A percentile compares a stretch with the other conserved stretches of the same genome.
phyloP scores from a whole-genome alignment of 2,797 vertebrate species.

The Brachyrhaphis roseni region DNA sequence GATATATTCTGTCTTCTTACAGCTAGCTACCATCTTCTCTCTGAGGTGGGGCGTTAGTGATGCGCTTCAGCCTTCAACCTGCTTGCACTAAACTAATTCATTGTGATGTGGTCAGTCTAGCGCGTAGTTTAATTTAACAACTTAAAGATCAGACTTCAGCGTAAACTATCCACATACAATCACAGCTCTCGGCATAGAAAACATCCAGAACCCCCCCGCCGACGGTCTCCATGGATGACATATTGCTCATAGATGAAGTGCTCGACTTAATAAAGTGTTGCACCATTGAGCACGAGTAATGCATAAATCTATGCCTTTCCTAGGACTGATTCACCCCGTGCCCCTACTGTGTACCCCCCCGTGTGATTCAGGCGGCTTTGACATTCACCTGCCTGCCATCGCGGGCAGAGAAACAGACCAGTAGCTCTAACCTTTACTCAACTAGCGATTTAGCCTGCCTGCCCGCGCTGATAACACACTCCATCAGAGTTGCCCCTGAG shows the following conservation, averaged over 20 bases:
- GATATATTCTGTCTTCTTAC: background rate
- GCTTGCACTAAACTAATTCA: background rate
- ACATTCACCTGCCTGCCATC: slow-evolving; percentile 72
- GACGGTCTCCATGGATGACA: slow-evolving; percentile 42
- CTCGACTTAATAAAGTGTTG: slow-evolving; percentile 58
- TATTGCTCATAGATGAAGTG: slow-evolving; percentile 51
- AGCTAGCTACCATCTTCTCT: slow-evolving; percentile 3
- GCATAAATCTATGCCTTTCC: slow-evolving; percentile 62
- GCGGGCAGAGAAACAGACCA: slow-evolving; percentile 60
- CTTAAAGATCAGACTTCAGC: slow-evolving; percentile 26
- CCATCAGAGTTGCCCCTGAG: slow-evolving; percentile 59
- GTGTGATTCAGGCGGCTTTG: slow-evolving; percentile 65
- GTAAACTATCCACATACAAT: slow-evolving; percentile 5
- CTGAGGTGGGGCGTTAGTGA: background rate
- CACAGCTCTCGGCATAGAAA: slow-evolving; percentile 2
- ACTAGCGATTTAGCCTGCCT: slow-evolving; percentile 72
- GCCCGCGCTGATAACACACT: slow-evolving; percentile 73
- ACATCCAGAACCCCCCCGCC: background rate
- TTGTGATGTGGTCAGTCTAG: background rate
- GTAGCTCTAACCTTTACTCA: slow-evolving; percentile 75
- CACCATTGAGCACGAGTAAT: slow-evolving; percentile 65
- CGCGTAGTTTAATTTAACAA: background rate
- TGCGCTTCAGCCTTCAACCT: background rate
- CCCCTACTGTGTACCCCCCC: slow-evolving; percentile 43
- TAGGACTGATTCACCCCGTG: slow-evolving; percentile 47